Percentiles rank a stretch among this genome's conserved stretches.
These are phyloP conservation scores for Axinella damicornis DNA, from an alignment of 37 sponge, comb jelly and placozoan species.

Conservation along the genomic window DNA sequence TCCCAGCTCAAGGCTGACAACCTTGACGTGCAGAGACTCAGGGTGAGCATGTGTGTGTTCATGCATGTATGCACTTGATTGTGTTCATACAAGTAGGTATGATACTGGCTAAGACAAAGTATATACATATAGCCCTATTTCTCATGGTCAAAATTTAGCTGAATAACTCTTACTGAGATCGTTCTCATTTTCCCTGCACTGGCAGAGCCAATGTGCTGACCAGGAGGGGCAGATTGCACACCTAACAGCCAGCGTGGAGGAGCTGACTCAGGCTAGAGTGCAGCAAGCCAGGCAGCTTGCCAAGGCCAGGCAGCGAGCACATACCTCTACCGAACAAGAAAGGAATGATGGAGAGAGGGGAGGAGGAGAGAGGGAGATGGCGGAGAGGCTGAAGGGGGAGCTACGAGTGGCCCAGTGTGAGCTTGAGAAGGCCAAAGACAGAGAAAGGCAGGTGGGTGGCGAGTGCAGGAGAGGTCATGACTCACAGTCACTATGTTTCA, in stretches of 20 bases:
- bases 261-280: conserved; percentile 25
- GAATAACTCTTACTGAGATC: too few relatives aligned
- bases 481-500: too few relatives aligned
- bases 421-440: conserved; percentile 17
- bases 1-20: conserved; percentile 33
- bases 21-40: conserved; percentile 29
- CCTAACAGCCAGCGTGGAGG: conserved; percentile 13
- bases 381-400: conserved; percentile 18
- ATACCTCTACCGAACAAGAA: neutral
- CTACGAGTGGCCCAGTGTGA: neutral
- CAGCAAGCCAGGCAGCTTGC: conserved; percentile 55
- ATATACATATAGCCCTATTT: too few relatives aligned
- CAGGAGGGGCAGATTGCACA: conserved; percentile 27
- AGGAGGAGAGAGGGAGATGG: neutral
- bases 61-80: neutral
- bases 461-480: too few relatives aligned
- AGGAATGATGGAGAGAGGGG: neutral
- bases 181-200: neutral
- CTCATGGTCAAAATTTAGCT: too few relatives aligned
- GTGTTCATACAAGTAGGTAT: too few relatives aligned
- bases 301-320: conserved; percentile 38
- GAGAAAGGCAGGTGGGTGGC: conserved; percentile 18
- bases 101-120: too few relatives aligned
- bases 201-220: conserved; percentile 38
- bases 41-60: conserved; percentile 20